Base-by-base conservation (phyloP, 2,888 invertebrate genomes). In the Camptogramma bilineatum region DNA sequence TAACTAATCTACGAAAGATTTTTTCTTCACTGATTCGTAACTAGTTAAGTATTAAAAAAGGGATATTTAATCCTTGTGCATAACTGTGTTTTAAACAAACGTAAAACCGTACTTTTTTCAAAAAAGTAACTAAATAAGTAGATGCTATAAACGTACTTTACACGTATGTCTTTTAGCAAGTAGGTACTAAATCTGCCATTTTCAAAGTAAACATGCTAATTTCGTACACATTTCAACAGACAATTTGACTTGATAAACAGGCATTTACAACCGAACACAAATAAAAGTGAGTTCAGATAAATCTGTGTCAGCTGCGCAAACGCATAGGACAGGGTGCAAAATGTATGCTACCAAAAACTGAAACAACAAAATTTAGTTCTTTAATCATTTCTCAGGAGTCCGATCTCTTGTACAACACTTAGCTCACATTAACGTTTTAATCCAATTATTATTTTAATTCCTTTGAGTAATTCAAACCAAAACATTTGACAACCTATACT, bases 171-270 rank as follows among this genome's bases (percentile, higher is more conserved):
- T 53, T 57, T 31, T 4, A 51, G 44, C 55, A 47, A 46, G 28
- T 21, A 2, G 4, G 54, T 55, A 56, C 64, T 68, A 64, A 67
- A 64, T 69, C 66, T 51, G 48, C 48, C 54, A 50, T 51, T 62
- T 72, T 64, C 64, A 50, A 63, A 68, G 69, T 59, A 67, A 70
- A 70, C 68, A 60, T 65, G 65, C 68, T 72, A 64, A 70, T 70
- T 68, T 70, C 31, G 68, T 64, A 59, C 67, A 59, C 64, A 69
- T 65, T 73, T 73, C 71, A 74, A 74, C 73, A 75, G 75, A 72
- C 72, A 63, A 78, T 78, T 78, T 77, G 73, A 76, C 75, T 63
- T 80, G 77, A 80, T 71, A 79, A 72, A 76, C 75, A 62, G 71
- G 66, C 59, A 66, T 73, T 73, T 72, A 71, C 73, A 69, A 69